Conservation (phyloP, 64 coral and sea anemone genomes). For the Dendrophyllia cribrosa region DNA sequence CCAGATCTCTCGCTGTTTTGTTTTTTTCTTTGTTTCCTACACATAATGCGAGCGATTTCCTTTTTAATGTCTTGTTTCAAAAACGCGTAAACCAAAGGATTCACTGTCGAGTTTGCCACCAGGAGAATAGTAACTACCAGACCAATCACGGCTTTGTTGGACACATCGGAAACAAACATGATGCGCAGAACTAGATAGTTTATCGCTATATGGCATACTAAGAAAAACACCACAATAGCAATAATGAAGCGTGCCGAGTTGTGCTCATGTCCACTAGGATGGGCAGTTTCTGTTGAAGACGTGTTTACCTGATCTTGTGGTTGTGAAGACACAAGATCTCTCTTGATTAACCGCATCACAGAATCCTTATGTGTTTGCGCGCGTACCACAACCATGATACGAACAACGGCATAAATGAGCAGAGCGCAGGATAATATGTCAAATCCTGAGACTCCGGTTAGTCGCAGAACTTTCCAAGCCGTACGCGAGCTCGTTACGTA, state of each 20-base stretch:
- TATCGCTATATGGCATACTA: not conserved
- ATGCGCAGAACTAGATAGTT: not conserved
- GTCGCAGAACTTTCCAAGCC: not conserved
- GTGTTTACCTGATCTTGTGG: not conserved
- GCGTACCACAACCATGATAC: not conserved
- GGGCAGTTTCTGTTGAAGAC: not conserved
- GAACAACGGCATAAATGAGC: constrained; percentile 5
- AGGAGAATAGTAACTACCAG: not conserved
- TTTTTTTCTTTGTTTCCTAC: not conserved
- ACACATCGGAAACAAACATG: not conserved
- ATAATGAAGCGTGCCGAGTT: not conserved
- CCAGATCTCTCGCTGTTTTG: too few relatives aligned
- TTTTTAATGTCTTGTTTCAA: not conserved
- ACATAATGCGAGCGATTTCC: not conserved
- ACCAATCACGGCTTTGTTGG: not conserved
- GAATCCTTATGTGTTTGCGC: not conserved
- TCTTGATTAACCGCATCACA: not conserved
- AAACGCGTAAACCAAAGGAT: constrained; percentile 18
- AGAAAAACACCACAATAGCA: not conserved
- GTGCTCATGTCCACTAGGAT: not conserved
- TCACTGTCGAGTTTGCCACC: not conserved
- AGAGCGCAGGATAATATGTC: not conserved
- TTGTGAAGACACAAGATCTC: not conserved
- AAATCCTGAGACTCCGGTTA: not conserved
- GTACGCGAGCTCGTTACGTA: not conserved